A percentile compares a stretch with the other conserved stretches of the same genome.
Conservation (phyloP, 2,888 invertebrate species). For the Aphodius granarius region DNA sequence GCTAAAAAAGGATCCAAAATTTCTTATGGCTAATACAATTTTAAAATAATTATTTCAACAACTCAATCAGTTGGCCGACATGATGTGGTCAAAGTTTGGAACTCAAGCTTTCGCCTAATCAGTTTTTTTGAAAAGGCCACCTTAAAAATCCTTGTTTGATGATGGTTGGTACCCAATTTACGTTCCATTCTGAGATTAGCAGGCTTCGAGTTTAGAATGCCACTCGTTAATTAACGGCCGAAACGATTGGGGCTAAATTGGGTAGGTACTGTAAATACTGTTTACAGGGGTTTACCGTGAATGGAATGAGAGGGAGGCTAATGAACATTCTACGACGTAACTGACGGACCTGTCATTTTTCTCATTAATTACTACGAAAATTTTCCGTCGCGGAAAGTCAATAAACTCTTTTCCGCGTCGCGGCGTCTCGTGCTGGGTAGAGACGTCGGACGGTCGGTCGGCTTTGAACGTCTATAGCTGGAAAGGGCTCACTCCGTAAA, state of each 20-base stretch:
- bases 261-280: background rate
- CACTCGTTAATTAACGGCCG: background rate
- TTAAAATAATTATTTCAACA: too few species aligned
- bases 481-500: too few species aligned
- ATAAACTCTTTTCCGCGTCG: background rate
- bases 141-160: too few species aligned
- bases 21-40: too few species aligned
- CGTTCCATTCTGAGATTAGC: too few species aligned
- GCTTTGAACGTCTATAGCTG: background rate
- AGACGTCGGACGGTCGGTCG: background rate
- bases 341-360: background rate
- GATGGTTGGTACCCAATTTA: too few species aligned
- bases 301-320: background rate
- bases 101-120: too few species aligned
- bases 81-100: too few species aligned
- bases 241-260: background rate
- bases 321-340: background rate
- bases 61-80: too few species aligned
- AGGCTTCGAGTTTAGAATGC: too few species aligned
- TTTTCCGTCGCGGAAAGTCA: background rate
- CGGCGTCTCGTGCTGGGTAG: background rate
- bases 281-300: background rate
- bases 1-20: too few species aligned
- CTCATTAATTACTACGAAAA: background rate
- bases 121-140: too few species aligned